Evolutionary conservation across 2,797 vertebrate genomes (phyloP).

Genomic region (Hypotaenidia okinawae): DNA sequence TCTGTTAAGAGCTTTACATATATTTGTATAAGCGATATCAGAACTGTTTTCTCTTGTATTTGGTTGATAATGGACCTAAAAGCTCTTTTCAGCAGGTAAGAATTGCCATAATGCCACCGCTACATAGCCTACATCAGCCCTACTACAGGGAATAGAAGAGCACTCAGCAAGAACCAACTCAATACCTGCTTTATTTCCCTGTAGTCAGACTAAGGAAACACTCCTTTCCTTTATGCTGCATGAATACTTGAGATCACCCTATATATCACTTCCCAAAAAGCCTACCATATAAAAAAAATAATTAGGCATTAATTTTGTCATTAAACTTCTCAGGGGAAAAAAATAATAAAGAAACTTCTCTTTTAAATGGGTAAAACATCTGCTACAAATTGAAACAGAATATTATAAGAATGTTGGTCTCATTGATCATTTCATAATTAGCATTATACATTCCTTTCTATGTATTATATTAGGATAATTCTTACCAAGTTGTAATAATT

Average conservation of each 20-base stretch:
- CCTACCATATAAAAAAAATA: neutral
- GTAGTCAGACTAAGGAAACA: neutral
- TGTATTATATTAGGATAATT: neutral
- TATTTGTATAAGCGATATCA: neutral
- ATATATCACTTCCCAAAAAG: neutral
- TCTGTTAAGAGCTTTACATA: neutral
- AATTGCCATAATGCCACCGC: neutral
- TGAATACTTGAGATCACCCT: neutral
- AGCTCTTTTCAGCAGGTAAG: conserved; percentile 6
- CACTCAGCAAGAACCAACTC: neutral
- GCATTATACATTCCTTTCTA: neutral
- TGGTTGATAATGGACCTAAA: neutral
- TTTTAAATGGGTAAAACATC: neutral
- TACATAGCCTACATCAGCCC: neutral
- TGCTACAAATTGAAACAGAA: neutral
- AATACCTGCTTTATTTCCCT: conserved; percentile 1
- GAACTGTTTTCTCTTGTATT: neutral
- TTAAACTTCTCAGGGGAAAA: neutral
- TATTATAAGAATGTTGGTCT: neutral
- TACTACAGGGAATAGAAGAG: neutral
- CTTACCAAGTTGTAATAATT: neutral
- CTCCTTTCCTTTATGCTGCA: neutral
- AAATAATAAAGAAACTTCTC: neutral
- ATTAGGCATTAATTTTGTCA: neutral
- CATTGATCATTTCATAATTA: conserved; percentile 16